Conservation (phyloP, 2,888 invertebrate species). For the Lacanobia oleracea region DNA sequence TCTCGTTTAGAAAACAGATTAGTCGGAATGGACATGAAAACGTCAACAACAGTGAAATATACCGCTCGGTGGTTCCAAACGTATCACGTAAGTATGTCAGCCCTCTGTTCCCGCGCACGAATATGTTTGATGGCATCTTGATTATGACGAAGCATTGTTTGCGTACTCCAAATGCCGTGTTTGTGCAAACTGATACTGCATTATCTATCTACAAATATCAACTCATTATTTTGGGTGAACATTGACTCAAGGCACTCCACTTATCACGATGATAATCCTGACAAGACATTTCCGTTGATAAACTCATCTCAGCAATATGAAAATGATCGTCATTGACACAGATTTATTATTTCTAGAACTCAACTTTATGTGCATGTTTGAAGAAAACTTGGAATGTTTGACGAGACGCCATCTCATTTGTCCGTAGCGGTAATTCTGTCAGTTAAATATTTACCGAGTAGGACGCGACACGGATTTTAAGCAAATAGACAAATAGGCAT, state of each 20-base stretch:
- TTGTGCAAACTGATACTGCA: conserved; percentile 81
- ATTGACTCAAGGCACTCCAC: conserved; percentile 84
- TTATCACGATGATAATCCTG: conserved; percentile 82
- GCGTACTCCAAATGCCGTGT: conserved; percentile 87
- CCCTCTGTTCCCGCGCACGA: conserved; percentile 57
- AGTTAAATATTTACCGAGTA: conserved; percentile 88
- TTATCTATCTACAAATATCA: conserved; percentile 82
- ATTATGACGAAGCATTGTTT: conserved; percentile 85
- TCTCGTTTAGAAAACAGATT: conserved; percentile 29
- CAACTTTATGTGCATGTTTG: conserved; percentile 69
- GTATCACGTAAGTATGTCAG: conserved; percentile 55
- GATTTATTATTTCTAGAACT: conserved; percentile 69
- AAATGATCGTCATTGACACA: conserved; percentile 71
- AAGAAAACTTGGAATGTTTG: conserved; percentile 79
- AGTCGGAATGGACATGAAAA: conserved; percentile 20
- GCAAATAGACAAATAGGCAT: conserved; percentile 88
- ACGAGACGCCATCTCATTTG: conserved; percentile 84
- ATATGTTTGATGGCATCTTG: conserved; percentile 77
- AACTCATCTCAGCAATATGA: conserved; percentile 63
- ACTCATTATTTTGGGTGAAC: conserved; percentile 86
- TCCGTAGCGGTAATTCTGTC: conserved; percentile 88
- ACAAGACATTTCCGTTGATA: conserved; percentile 77
- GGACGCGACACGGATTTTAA: conserved; percentile 89
- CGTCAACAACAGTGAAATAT: conserved; percentile 46
- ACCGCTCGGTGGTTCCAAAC: conserved; percentile 23